Percentiles rank a stretch among this genome's conserved stretches.
phyloP scores from a whole-genome alignment of 2,113 vertebrate genomes.

The Podiceps cristatus region DNA sequence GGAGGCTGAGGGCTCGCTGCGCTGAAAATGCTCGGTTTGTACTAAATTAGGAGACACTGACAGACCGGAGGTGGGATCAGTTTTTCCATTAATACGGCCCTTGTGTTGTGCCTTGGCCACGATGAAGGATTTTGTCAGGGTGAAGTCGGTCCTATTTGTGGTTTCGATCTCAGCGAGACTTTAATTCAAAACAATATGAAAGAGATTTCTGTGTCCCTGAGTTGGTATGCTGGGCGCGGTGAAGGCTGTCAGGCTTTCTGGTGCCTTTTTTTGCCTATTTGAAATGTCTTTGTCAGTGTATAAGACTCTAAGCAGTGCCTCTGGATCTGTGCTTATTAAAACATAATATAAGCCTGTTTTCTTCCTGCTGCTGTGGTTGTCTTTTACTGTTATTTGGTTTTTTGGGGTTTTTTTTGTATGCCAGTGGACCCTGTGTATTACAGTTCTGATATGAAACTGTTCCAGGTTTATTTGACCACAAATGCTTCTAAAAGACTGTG shows the following conservation, averaged over 20 bases:
- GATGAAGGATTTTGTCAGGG: neutral
- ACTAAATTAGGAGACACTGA: constrained; percentile 24
- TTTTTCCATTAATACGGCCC: constrained; percentile 56
- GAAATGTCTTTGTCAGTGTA: neutral
- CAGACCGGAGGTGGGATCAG: constrained; percentile 62
- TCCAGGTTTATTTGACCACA: neutral
- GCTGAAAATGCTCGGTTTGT: neutral
- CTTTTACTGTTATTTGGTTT: neutral
- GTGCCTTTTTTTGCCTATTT: neutral
- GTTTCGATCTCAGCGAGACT: neutral
- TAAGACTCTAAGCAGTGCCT: neutral
- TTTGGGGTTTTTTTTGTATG: neutral
- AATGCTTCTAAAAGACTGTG: neutral
- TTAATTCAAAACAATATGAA: neutral
- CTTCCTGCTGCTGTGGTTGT: neutral
- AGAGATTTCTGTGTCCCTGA: neutral
- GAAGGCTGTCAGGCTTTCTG: neutral
- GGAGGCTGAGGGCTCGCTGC: neutral
- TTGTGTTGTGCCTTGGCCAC: constrained; percentile 52
- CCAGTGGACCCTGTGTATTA: neutral
- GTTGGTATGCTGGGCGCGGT: neutral
- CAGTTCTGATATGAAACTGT: neutral
- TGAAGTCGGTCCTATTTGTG: neutral
- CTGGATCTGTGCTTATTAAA: neutral
- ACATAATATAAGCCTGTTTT: neutral